These are phyloP conservation scores for Taxidea taxus DNA, from an alignment of 2,113 vertebrate species.

Conservation along the genomic window DNA sequence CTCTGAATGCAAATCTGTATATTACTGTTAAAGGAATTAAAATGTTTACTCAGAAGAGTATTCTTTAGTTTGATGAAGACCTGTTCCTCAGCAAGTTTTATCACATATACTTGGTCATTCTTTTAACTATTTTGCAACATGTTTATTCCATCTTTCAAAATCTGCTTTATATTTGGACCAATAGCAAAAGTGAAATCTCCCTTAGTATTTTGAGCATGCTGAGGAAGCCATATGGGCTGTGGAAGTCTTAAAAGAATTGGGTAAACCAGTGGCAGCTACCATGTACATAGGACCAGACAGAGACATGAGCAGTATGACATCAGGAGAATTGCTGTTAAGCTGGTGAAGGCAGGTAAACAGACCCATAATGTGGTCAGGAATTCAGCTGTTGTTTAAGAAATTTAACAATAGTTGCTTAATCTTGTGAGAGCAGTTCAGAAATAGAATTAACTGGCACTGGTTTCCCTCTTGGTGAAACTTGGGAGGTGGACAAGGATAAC, in stretches of 20 bases:
- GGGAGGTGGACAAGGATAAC: not conserved
- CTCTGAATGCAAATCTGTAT: not conserved
- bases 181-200: constrained; percentile 51
- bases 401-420: not conserved
- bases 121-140: not conserved
- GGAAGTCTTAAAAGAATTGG: constrained; percentile 89
- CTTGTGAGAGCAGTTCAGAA: not conserved
- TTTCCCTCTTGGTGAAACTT: not conserved
- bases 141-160: not conserved
- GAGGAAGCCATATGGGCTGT: constrained; percentile 97
- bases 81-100: not conserved
- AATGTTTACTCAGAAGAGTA: not conserved
- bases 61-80: not conserved
- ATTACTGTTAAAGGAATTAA: not conserved
- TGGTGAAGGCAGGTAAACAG: constrained; percentile 90
- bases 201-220: constrained; percentile 95
- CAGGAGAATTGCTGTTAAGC: constrained; percentile 89
- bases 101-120: not conserved
- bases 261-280: constrained; percentile 90
- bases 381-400: not conserved
- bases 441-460: not conserved
- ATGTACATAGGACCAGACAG: constrained; percentile 94
- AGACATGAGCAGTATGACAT: constrained; percentile 87
- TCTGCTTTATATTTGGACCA: not conserved
- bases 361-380: accelerated